These are phyloP conservation scores for Anguilla anguilla DNA, from an alignment of 2,797 vertebrate genomes.

Conservation along the genomic window DNA sequence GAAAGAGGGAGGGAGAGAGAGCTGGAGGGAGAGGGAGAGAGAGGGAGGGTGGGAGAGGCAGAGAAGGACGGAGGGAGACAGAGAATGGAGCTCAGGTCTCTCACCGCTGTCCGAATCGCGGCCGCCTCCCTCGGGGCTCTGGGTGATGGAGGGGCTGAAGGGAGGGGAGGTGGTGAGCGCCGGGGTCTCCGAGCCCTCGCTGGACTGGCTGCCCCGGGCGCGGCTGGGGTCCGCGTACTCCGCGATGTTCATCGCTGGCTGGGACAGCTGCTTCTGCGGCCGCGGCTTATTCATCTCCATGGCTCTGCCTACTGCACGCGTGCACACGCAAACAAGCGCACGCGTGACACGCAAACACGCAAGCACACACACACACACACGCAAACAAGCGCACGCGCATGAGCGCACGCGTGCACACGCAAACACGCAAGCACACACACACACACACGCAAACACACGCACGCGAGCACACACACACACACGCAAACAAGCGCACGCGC, in stretches of 20 bases:
- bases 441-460: not conserved
- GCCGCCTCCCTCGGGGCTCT: conserved; percentile 71
- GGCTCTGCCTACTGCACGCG: conserved; percentile 78
- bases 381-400: not conserved
- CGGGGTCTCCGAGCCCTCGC: conserved; percentile 80
- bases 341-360: not conserved
- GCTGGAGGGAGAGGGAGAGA: not conserved
- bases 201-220: conserved; percentile 79
- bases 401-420: not conserved
- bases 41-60: not conserved
- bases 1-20: not conserved
- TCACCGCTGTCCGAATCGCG: conserved; percentile 82
- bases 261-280: conserved; percentile 86
- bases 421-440: not conserved
- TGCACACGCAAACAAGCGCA: conserved; percentile 41
- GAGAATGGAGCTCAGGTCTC: conserved; percentile 32
- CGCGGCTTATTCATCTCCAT: conserved; percentile 83
- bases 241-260: conserved; percentile 74
- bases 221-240: conserved; percentile 80
- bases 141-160: conserved; percentile 56
- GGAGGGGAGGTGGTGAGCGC: conserved; percentile 71
- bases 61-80: not conserved
- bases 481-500: conserved; percentile 12
- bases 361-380: not conserved
- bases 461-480: not conserved